These are phyloP conservation scores for Artibeus lituratus DNA, from an alignment of 2,797 vertebrate species.

Conservation along the genomic window DNA sequence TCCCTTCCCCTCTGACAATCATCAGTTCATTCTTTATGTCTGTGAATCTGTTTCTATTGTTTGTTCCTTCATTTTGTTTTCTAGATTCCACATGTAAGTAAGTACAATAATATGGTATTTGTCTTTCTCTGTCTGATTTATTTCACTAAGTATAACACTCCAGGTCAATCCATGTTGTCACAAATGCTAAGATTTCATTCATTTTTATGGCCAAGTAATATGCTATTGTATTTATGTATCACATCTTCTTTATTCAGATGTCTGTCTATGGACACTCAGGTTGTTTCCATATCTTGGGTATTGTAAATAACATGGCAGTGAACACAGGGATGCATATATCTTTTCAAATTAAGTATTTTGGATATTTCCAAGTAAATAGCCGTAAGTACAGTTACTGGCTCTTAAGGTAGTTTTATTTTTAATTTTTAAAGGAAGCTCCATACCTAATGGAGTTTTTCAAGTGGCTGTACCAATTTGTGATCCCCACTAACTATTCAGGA, in stretches of 20 bases:
- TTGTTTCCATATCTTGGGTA: background rate
- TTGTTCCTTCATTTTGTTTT: background rate
- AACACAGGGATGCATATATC: background rate
- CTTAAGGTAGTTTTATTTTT: background rate
- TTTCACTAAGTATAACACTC: background rate
- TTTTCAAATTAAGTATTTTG: background rate
- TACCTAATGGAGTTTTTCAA: background rate
- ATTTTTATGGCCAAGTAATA: background rate
- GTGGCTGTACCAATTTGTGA: background rate
- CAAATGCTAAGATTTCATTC: background rate
- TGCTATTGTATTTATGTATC: background rate
- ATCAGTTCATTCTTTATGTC: background rate
- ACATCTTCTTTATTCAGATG: background rate
- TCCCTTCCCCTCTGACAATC: background rate
- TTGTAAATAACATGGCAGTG: background rate
- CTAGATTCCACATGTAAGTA: background rate
- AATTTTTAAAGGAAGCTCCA: background rate
- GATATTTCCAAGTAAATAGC: background rate
- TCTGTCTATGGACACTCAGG: background rate
- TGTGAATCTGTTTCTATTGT: background rate
- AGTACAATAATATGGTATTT: background rate
- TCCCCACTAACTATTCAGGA: background rate
- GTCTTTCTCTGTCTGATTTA: background rate
- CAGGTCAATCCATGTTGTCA: background rate
- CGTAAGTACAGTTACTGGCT: background rate